phyloP scores from a whole-genome alignment of 2,113 vertebrate genomes.

The Atlantisia rogersi region DNA sequence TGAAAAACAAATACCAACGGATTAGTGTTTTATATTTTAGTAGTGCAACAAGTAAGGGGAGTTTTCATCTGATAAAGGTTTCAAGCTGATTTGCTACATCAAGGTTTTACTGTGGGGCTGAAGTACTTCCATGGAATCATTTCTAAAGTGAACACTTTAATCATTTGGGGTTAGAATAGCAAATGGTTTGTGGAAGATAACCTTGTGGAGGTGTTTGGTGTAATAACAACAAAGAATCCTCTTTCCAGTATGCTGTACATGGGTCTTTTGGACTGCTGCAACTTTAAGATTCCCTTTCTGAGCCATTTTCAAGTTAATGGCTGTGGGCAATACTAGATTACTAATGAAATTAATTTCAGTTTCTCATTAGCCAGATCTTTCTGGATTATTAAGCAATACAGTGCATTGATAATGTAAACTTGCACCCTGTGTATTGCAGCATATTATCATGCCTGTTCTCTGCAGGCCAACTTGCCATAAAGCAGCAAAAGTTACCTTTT shows the following conservation, averaged over 20 bases:
- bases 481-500: neutral
- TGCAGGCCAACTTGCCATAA: neutral
- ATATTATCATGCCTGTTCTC: neutral
- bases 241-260: neutral
- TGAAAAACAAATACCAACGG: neutral
- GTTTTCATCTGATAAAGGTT: neutral
- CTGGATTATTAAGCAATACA: neutral
- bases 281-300: neutral
- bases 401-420: neutral
- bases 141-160: neutral
- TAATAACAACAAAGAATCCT: neutral
- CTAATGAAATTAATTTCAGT: neutral
- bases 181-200: neutral
- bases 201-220: neutral
- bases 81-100: neutral
- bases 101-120: neutral
- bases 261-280: neutral
- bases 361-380: conserved; percentile 8
- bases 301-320: neutral
- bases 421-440: neutral
- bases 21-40: neutral
- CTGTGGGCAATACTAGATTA: neutral
- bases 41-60: neutral
- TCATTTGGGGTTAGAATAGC: neutral
- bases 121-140: neutral